phyloP scores from a whole-genome alignment of 2,888 invertebrate genomes.

The Cataglyphis rosenhaueri region DNA sequence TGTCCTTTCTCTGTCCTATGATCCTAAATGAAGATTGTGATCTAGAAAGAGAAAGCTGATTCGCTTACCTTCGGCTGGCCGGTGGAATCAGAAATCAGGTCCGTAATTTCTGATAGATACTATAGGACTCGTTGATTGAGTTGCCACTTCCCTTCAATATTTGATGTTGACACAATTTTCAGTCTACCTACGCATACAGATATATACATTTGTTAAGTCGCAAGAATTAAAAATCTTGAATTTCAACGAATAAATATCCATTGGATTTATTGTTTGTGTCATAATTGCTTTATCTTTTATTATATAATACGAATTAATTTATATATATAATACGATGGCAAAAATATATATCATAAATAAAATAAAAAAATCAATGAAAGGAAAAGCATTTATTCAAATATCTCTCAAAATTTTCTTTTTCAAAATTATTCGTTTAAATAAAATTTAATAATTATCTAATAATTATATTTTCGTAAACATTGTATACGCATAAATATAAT shows the following conservation, averaged over 20 bases:
- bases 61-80: not conserved
- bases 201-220: not conserved
- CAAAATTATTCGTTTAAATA: not conserved
- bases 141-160: not conserved
- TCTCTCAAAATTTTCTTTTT: not conserved
- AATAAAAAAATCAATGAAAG: not conserved
- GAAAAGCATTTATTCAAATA: not conserved
- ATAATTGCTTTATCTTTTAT: not conserved
- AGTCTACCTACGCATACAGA: not conserved
- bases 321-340: not conserved
- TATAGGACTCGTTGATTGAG: not conserved
- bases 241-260: not conserved
- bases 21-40: not conserved
- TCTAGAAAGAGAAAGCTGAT: not conserved
- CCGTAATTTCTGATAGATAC: not conserved
- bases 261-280: not conserved
- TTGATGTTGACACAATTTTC: not conserved
- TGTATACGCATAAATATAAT: not conserved
- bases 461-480: not conserved
- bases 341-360: not conserved
- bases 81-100: not conserved
- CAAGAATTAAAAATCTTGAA: not conserved
- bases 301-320: not conserved
- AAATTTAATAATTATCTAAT: slow-evolving; percentile 6
- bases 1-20: not conserved